A percentile compares a stretch with the other conserved stretches of the same genome.
Conservation (phyloP, 1,140 invertebrate genomes). For the Bombus balteatus region DNA sequence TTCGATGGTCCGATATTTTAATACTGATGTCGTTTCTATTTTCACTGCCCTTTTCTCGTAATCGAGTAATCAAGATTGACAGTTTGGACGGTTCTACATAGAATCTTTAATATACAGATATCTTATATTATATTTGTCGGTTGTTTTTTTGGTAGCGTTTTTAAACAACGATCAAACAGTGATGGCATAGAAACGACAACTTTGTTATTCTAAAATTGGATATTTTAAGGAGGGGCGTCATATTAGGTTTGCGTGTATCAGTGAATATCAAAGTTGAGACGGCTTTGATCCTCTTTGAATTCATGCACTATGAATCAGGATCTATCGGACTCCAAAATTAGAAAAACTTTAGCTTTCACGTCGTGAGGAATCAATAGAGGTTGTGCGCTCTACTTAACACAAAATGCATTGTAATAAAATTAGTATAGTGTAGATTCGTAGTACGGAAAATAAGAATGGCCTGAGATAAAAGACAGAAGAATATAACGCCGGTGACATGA, state of each 20-base stretch:
- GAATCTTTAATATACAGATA: background rate
- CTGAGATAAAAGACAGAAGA: background rate
- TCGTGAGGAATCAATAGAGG: background rate
- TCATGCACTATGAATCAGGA: background rate
- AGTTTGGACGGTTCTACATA: background rate
- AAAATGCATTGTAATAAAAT: background rate
- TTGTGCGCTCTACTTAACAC: background rate
- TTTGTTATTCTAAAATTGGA: background rate
- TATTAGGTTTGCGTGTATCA: background rate
- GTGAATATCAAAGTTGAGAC: background rate
- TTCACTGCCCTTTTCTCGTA: background rate
- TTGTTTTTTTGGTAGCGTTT: background rate
- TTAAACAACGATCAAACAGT: too few relatives aligned
- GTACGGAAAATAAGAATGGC: background rate
- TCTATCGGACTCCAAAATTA: background rate
- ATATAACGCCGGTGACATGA: background rate
- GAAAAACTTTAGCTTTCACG: background rate
- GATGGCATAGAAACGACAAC: background rate
- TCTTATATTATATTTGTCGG: background rate
- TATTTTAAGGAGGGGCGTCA: background rate
- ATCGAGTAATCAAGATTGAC: background rate
- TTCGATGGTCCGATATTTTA: background rate
- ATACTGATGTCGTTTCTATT: background rate
- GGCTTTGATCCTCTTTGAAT: slow-evolving; percentile 4
- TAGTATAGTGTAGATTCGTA: background rate